Base-by-base conservation (phyloP, 2,888 invertebrate genomes). In the Pteria penguin region DNA sequence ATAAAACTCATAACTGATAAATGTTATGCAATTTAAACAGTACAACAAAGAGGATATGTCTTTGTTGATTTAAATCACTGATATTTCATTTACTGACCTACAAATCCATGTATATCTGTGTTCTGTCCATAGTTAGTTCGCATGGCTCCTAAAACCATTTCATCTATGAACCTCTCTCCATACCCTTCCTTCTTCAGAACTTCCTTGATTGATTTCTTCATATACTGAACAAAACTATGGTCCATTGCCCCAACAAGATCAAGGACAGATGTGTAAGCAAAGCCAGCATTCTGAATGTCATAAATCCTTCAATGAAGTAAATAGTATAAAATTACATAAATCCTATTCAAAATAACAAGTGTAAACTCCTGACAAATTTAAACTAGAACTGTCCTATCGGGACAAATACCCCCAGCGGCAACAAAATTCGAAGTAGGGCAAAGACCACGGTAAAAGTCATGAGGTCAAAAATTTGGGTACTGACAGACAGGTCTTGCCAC, bases 91-190 rank as follows among this genome's bases (percentile, higher is more conserved):
- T 73, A 55, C 65, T 11, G 90, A 93, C 94, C 94, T 31, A 94
- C 94, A 90, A 94, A 93, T n/a, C 93, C 92, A 73, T 94, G 94
- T 18, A 94, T 91, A 75, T 92, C 87, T 0, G 92, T 91, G 27
- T 92, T 92, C 88, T 95, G 95, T 4, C 94, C 95, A 86, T 95
- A 95, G 91, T 95, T 95, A 0, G 93, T 93, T 72, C 93, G 91
- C 67, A 94, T 88, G 11, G 94, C 93, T 0, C 94, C 93, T 79
- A 92, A 88, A 2, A 94, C 94, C 55, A 95, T 78, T 90, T 95
- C 94, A 66, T 94, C 86, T 36, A 94, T 93, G 29, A 95, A 90
- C 24, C 70, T 79, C 5, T 93, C 89, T 4, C 93, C 92, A 79
- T 93, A 93, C 0, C 93, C 93, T 29, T 91, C 83, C 45, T 91